phyloP scores from a whole-genome alignment of 2,888 invertebrate genomes.

The Cantharis lateralis region DNA sequence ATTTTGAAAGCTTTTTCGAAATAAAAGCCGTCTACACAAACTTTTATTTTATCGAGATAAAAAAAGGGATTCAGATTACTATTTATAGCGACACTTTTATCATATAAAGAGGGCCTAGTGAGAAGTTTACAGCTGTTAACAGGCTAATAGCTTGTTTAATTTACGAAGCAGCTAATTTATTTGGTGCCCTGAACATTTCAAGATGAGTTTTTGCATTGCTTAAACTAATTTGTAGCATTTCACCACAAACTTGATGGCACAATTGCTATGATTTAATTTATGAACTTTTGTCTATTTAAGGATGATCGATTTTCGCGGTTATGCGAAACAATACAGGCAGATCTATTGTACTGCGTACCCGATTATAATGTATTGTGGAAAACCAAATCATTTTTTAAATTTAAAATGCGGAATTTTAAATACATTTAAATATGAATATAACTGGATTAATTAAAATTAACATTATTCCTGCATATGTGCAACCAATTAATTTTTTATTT shows the following conservation, averaged over 20 bases:
- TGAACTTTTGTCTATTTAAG: conserved; percentile 2
- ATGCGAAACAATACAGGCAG: neutral
- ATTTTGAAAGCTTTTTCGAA: neutral
- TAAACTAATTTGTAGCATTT: neutral
- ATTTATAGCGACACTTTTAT: conserved; percentile 16
- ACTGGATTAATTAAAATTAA: neutral
- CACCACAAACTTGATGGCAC: neutral
- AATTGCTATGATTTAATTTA: neutral
- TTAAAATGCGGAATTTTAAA: neutral
- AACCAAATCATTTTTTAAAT: neutral
- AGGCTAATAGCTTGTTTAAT: conserved; percentile 10
- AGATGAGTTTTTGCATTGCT: neutral
- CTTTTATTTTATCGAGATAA: conserved; percentile 4
- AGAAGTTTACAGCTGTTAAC: conserved; percentile 16
- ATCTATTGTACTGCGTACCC: neutral
- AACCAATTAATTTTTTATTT: neutral
- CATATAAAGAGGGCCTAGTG: conserved; percentile 6
- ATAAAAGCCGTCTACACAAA: neutral
- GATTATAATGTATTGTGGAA: neutral
- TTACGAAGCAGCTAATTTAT: conserved; percentile 11
- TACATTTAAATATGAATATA: neutral
- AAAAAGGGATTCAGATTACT: conserved; percentile 8
- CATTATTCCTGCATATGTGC: too few relatives aligned
- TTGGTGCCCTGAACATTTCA: neutral
- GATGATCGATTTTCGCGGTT: neutral